Evolutionary conservation across 2,113 vertebrate species (phyloP), one percentile per base, ranked within the genome.

Genomic region (Dinomys branickii): DNA sequence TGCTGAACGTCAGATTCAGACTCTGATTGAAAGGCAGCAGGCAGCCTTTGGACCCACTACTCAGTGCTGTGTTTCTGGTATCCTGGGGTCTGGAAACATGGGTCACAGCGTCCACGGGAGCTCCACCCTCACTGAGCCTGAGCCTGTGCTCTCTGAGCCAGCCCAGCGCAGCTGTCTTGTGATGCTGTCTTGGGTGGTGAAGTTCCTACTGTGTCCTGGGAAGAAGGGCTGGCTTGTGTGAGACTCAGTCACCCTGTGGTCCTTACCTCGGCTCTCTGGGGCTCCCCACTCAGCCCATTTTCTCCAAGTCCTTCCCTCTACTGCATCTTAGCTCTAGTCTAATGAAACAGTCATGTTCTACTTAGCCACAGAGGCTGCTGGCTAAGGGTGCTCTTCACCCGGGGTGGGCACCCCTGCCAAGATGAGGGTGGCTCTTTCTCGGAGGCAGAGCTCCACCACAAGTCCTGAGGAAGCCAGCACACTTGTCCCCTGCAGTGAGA

Each of bases 301-400:
- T 16, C 28, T 28, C 7, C 13, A 12, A 3, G 35, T 38, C 44
- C 35, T 67, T 33, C 17, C 4, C 20, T n/a, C 33, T 58, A 16
- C 33, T 38, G 77, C 7, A 33, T 47, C 47, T 12, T 2, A 5
- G 59, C 61, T 94, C 63, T 16, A 3, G 26, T n/a, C 65, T 77
- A 26, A 50, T 2, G 4, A 22, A 65, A 24, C 69, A 41, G 0
- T 13, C 4, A 33, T 67, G 35, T 26, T 26, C 28, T 26, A 30
- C 47, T 9, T 24, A 28, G 58, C 50, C 0, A 1, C 4, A 0
- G 0, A 22, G 54, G n/a, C 35, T 50, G 12, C 24, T 33, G 71
- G 67, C 35, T 20, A 30, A 65, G n/a, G 65, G 14, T 33, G 7
- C 33, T 19, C 33, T 69, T 30, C 65, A 26, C 26, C 0, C 2